These are phyloP conservation scores for Contarinia nasturtii DNA, from an alignment of 1,140 invertebrate genomes.

Conservation along the genomic window DNA sequence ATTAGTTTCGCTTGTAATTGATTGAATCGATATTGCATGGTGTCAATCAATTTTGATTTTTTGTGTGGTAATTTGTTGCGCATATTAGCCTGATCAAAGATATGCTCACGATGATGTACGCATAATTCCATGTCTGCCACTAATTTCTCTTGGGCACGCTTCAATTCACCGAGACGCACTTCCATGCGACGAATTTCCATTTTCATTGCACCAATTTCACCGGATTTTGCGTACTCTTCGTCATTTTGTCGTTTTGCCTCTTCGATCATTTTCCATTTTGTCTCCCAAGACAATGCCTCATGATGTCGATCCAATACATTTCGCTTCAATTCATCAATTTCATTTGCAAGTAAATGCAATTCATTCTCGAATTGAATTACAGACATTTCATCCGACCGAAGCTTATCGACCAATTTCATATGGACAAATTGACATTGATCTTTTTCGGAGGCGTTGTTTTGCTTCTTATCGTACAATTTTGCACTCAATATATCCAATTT, in stretches of 20 bases:
- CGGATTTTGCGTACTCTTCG: constrained; percentile 31
- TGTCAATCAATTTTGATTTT: constrained; percentile 13
- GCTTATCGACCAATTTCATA: constrained; percentile 31
- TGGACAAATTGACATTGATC: constrained; percentile 32
- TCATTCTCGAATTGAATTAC: constrained; percentile 42
- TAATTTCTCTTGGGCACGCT: constrained; percentile 51
- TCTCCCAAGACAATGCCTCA: constrained; percentile 57
- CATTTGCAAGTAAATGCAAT: constrained; percentile 39
- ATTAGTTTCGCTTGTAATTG: constrained; percentile 35
- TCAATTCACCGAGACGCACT: constrained; percentile 43
- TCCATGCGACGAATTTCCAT: constrained; percentile 69
- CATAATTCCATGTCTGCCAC: constrained; percentile 56
- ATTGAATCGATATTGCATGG: constrained; percentile 27
- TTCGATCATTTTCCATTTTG: constrained; percentile 48
- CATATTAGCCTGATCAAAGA: constrained; percentile 34
- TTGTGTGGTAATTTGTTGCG: constrained; percentile 28
- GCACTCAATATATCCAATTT: constrained; percentile 36
- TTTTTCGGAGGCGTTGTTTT: constrained; percentile 36
- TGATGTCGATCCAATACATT: constrained; percentile 39
- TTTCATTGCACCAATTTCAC: constrained; percentile 54
- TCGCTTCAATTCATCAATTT: constrained; percentile 39
- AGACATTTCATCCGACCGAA: constrained; percentile 40
- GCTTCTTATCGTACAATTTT: constrained; percentile 34
- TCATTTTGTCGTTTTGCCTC: constrained; percentile 46
- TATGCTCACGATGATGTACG: constrained; percentile 45